Percentiles rank a stretch among this genome's conserved stretches.
These are phyloP conservation scores for Drosophila truncata DNA, from an alignment of 1,140 invertebrate species.

Conservation along the genomic window DNA sequence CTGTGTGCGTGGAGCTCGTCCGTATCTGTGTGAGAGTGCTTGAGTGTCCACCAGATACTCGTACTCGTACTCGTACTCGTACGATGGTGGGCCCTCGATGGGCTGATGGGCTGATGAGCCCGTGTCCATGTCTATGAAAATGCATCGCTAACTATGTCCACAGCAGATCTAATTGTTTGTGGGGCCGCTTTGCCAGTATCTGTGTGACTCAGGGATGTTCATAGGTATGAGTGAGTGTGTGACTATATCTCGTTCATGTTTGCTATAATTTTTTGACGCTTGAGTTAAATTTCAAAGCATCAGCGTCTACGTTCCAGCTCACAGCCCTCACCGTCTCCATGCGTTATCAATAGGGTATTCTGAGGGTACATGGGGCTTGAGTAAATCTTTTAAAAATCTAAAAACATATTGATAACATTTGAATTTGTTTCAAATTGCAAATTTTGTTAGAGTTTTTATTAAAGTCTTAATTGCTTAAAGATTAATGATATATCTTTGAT, in stretches of 20 bases:
- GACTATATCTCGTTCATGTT: conserved; percentile 43
- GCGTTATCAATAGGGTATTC: conserved; percentile 13
- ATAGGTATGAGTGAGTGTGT: conserved; percentile 27
- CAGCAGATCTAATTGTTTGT: conserved; percentile 77
- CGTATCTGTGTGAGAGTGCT: conserved; percentile 24
- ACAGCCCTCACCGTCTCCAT: conserved; percentile 38
- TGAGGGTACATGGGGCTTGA: neutral
- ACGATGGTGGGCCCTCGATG: conserved; percentile 27
- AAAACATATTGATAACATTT: too few relatives aligned
- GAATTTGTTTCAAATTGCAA: neutral
- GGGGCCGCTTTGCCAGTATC: conserved; percentile 33
- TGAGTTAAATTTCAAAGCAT: conserved; percentile 74
- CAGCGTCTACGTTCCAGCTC: conserved; percentile 54
- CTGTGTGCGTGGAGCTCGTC: conserved; percentile 30
- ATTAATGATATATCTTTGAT: neutral
- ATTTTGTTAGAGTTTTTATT: too few relatives aligned
- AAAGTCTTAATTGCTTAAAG: too few relatives aligned
- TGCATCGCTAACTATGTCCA: conserved; percentile 73
- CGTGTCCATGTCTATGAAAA: conserved; percentile 72
- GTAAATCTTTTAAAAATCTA: accelerated
- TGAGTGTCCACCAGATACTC: conserved; percentile 35
- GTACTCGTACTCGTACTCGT: conserved; percentile 1
- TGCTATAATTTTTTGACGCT: conserved; percentile 76
- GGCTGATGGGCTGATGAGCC: conserved; percentile 28
- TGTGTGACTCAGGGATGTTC: conserved; percentile 4